Conservation (phyloP, 1,140 invertebrate genomes). For the Aphidius gifuensis region DNA sequence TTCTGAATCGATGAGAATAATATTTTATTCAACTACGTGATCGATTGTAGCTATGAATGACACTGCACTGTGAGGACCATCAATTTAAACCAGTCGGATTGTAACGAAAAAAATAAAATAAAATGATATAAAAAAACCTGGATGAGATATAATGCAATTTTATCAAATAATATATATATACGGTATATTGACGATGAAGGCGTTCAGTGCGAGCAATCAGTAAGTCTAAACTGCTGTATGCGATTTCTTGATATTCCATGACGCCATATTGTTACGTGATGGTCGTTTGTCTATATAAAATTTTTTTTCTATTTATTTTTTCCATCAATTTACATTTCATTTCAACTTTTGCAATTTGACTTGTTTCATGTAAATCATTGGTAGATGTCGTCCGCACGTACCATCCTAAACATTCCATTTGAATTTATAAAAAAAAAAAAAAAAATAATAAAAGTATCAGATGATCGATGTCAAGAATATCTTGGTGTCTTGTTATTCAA, state of each 20-base stretch:
- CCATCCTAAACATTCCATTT: too few relatives aligned
- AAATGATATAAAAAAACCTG: background rate
- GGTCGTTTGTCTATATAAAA: conserved; percentile 35
- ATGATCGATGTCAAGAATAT: too few relatives aligned
- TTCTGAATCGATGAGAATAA: conserved; percentile 16
- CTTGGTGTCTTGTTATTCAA: too few relatives aligned
- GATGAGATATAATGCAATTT: background rate
- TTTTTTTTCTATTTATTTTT: conserved; percentile 22
- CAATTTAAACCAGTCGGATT: background rate
- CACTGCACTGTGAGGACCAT: conserved; percentile 21
- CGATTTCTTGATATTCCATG: conserved; percentile 31
- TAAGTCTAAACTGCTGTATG: conserved; percentile 31
- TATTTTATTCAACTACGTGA: conserved; percentile 33
- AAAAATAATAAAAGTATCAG: too few relatives aligned
- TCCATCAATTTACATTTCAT: background rate
- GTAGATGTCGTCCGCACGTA: too few relatives aligned
- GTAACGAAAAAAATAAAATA: background rate
- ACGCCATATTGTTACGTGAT: conserved; percentile 41
- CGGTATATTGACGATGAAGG: conserved; percentile 17
- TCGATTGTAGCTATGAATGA: conserved; percentile 28
- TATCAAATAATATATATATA: conserved; percentile 20
- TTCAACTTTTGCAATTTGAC: background rate
- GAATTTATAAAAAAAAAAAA: too few relatives aligned
- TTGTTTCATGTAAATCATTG: background rate
- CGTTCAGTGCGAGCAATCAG: conserved; percentile 34